Evolutionary conservation across 35 echinoderm and acorn worm genomes (phyloP), one percentile per base, ranked within the genome.

Genomic region (Anneissia japonica): DNA sequence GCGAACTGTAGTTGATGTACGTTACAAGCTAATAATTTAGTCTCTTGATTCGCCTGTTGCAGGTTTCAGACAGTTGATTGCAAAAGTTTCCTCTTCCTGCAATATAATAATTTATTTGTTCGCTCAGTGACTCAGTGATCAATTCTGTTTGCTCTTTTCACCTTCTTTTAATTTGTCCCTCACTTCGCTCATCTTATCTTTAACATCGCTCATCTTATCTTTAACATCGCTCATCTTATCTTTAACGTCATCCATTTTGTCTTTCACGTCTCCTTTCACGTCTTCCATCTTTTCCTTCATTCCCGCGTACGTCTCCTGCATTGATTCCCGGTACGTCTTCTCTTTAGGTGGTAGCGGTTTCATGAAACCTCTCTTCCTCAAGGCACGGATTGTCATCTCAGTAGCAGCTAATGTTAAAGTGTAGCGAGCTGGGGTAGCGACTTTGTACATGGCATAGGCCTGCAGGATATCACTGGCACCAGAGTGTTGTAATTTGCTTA

Each of bases 391-490:
- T 1, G 91, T 97, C 34, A 97, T 74, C 81, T 93, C 91, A 0
- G 95, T 97, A 4, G 91, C 91, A 1, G 85, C 95, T 1, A 97
- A 79, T 0, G 95, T 97, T 75, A 97, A 39, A 0, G 95, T 97
- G 92, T 97, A 97, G 17, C 95, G 88, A 32, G 93, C 32, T 21
- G 95, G 95, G 13, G 95, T 97, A 45, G 93, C 90, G 36, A 97
- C 91, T 84, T 97, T 97, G 86, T 97, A 97, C 30, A 97, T 82
- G 4, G 95, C 95, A 73, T 97, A 97, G 13, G 95, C 95, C 87
- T 93, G 91, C 36, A 97, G 76, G 46, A 92, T 86, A 34, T 83
- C 89, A 39, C 95, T 97, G 6, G 95, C 95, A 19, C 79, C 87
- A n/a, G 95, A 93, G 36, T 90, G 91, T 32, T 93, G 85, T 46